phyloP scores from a whole-genome alignment of 2,797 vertebrate species.

The Cyclura pinguis region DNA sequence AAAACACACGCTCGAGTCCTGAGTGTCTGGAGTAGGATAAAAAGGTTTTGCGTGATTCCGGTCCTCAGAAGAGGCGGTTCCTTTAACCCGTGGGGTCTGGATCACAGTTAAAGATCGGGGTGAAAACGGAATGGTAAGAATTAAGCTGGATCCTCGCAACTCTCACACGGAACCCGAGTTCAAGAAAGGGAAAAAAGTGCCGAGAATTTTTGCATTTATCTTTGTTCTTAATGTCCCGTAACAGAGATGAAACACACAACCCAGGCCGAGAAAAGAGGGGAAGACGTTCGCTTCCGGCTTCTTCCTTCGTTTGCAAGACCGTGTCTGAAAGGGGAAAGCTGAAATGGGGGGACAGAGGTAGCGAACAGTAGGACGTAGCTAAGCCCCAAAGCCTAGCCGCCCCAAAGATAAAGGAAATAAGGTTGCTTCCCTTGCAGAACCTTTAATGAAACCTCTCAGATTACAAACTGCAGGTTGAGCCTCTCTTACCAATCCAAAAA shows the following conservation, averaged over 20 bases:
- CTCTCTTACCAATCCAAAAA: too few relatives aligned
- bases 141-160: slow-evolving; percentile 54
- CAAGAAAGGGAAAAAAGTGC: slow-evolving; percentile 1
- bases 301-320: slow-evolving; percentile 14
- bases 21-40: too few relatives aligned
- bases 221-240: too few relatives aligned
- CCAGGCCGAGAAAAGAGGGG: not conserved
- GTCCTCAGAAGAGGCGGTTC: not conserved
- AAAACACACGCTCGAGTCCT: too few relatives aligned
- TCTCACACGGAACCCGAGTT: slow-evolving; percentile 28
- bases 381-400: too few relatives aligned
- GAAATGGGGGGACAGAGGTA: slow-evolving; percentile 67
- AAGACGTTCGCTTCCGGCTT: not conserved
- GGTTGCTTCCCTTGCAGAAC: too few relatives aligned
- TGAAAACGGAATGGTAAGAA: slow-evolving; percentile 38
- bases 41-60: slow-evolving; percentile 24
- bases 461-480: too few relatives aligned
- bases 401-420: too few relatives aligned
- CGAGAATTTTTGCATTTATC: too few relatives aligned
- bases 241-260: too few relatives aligned
- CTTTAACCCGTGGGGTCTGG: slow-evolving; percentile 30
- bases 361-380: slow-evolving; percentile 40
- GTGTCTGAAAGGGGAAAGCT: not conserved
- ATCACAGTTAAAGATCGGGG: slow-evolving; percentile 46
- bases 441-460: too few relatives aligned